Conservation (phyloP, 2,113 vertebrate genomes). For the Deroptyus accipitrinus region DNA sequence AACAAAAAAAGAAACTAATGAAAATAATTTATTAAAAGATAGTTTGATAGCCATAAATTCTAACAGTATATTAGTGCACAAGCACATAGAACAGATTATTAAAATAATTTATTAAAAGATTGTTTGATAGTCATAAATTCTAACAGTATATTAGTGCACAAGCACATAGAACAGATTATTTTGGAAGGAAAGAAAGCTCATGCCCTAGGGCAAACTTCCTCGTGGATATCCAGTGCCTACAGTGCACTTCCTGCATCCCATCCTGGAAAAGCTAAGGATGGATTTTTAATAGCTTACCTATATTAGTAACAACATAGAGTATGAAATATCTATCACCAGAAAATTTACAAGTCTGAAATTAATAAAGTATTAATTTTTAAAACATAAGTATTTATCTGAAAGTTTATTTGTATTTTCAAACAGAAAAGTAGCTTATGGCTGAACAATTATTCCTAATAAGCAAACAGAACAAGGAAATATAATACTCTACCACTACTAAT, state of each 20-base stretch:
- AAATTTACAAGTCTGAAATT: not conserved
- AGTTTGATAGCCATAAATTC: not conserved
- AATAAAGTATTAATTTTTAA: not conserved
- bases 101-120: not conserved
- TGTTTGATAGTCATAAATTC: not conserved
- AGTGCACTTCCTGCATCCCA: not conserved
- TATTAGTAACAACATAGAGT: not conserved
- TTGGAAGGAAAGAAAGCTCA: not conserved
- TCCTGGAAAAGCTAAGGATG: not conserved
- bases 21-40: not conserved
- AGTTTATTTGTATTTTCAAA: not conserved
- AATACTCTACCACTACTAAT: accelerated
- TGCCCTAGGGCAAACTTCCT: not conserved
- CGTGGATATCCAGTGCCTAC: not conserved
- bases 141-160: not conserved
- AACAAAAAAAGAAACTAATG: not conserved
- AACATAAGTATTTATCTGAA: not conserved
- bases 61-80: not conserved
- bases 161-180: not conserved
- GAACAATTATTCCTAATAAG: not conserved
- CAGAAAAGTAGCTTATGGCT: not conserved
- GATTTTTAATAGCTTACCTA: not conserved
- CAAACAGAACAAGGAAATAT: not conserved
- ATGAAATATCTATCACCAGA: not conserved
- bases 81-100: not conserved